Evolutionary conservation across 2,888 invertebrate species (phyloP).

Genomic region (Nymphalis urticae): DNA sequence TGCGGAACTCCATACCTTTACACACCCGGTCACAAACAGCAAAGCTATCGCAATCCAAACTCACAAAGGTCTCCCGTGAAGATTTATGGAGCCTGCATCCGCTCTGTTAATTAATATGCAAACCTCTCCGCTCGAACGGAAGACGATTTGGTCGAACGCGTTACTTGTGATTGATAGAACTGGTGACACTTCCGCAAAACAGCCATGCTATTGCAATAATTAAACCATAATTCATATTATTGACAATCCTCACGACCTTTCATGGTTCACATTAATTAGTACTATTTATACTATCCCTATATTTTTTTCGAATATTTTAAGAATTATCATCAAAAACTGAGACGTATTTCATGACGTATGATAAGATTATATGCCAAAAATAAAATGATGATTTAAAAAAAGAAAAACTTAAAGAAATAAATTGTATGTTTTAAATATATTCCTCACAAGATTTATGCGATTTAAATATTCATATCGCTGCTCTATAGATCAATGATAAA

Average conservation of each 20-base stretch:
- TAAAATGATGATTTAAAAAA: no score
- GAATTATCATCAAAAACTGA: not conserved
- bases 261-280: not conserved
- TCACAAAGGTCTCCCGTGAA: slow-evolving; percentile 44
- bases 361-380: not conserved
- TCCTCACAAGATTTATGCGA: no score
- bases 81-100: slow-evolving; percentile 58
- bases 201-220: not conserved
- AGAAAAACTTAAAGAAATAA: no score
- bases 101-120: slow-evolving; percentile 61
- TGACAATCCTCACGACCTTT: not conserved
- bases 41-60: slow-evolving; percentile 31
- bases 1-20: slow-evolving; percentile 19
- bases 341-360: not conserved
- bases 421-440: no score
- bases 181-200: slow-evolving; percentile 24
- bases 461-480: no score
- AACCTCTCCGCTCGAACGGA: slow-evolving; percentile 53
- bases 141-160: slow-evolving; percentile 50
- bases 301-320: not conserved
- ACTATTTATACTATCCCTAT: not conserved
- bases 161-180: slow-evolving; percentile 50
- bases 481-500: no score
- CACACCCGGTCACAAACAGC: slow-evolving; percentile 22
- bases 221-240: not conserved